Conservation (phyloP, 1,140 invertebrate genomes). For the Centruroides sculpturatus region DNA sequence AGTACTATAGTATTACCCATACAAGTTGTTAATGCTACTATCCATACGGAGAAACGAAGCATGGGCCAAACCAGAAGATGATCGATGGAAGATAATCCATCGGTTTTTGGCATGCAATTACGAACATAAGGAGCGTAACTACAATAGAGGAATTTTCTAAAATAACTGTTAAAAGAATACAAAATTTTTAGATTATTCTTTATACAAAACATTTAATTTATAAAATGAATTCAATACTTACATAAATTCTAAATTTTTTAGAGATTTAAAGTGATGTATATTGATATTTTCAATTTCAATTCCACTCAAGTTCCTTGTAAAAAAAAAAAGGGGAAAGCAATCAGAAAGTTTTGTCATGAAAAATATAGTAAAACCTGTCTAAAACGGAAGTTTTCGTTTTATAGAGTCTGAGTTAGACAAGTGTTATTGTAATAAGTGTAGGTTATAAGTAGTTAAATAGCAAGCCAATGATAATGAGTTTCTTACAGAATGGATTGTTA, state of each 20-base stretch:
- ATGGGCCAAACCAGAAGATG: slow-evolving; percentile 46
- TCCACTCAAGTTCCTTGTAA: slow-evolving; percentile 12
- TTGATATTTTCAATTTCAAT: slow-evolving; percentile 16
- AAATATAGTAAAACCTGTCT: not conserved
- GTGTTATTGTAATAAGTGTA: no score
- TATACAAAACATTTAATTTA: not conserved
- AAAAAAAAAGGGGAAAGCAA: not conserved
- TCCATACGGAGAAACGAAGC: slow-evolving; percentile 51
- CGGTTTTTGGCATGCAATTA: slow-evolving; percentile 46
- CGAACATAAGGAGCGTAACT: slow-evolving; percentile 42
- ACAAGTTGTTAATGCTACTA: slow-evolving; percentile 49
- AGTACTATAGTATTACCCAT: slow-evolving; percentile 51
- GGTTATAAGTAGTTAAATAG: no score
- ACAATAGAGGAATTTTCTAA: slow-evolving; percentile 55
- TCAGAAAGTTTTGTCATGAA: no score
- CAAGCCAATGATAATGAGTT: no score
- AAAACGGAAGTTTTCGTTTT: not conserved
- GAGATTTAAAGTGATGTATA: slow-evolving; percentile 7
- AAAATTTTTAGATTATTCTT: not conserved
- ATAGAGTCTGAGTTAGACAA: no score
- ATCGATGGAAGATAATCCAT: slow-evolving; percentile 38
- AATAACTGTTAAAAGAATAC: slow-evolving; percentile 38
- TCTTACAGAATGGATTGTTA: no score
- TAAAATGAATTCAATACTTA: slow-evolving; percentile 4
- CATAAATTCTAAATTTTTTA: slow-evolving; percentile 9